A percentile compares a stretch with the other conserved stretches of the same genome.
Conservation (phyloP, 2,113 vertebrate genomes). For the Neopipo cinnamomea region DNA sequence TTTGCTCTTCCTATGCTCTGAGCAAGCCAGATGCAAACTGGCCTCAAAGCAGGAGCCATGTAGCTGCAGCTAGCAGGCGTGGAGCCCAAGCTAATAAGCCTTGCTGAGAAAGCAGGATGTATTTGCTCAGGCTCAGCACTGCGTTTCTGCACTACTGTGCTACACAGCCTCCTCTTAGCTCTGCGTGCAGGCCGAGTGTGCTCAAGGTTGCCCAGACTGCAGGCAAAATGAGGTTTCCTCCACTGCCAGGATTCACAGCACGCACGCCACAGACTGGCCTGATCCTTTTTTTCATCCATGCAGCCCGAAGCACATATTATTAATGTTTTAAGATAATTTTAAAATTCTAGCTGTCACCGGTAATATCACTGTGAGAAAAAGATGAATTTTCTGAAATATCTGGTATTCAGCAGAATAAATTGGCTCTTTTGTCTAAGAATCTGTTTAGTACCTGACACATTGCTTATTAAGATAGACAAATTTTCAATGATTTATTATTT, state of each 20-base stretch:
- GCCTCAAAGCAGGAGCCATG: background rate
- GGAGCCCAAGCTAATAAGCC: background rate
- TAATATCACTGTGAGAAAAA: background rate
- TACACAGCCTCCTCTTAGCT: background rate
- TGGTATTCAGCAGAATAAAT: background rate
- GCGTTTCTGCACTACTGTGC: background rate
- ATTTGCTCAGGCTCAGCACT: background rate
- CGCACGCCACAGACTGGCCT: background rate
- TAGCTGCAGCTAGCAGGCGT: background rate
- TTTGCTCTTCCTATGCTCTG: background rate
- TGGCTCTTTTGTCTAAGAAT: background rate
- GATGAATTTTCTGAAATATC: background rate
- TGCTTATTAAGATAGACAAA: background rate
- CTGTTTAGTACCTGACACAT: background rate
- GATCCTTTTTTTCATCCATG: fast-evolving
- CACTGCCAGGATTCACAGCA: background rate
- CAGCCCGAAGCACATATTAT: background rate
- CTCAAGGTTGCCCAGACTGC: fast-evolving
- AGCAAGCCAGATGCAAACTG: background rate
- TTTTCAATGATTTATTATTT: background rate
- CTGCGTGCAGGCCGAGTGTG: fast-evolving
- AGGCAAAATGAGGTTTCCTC: background rate
- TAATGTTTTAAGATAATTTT: background rate
- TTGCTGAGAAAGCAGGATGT: background rate
- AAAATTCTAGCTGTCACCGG: background rate